A percentile compares a stretch with the other conserved stretches of the same genome.
Evolutionary conservation across 2,888 invertebrate genomes (phyloP).

Genomic region (Elysia crispata): DNA sequence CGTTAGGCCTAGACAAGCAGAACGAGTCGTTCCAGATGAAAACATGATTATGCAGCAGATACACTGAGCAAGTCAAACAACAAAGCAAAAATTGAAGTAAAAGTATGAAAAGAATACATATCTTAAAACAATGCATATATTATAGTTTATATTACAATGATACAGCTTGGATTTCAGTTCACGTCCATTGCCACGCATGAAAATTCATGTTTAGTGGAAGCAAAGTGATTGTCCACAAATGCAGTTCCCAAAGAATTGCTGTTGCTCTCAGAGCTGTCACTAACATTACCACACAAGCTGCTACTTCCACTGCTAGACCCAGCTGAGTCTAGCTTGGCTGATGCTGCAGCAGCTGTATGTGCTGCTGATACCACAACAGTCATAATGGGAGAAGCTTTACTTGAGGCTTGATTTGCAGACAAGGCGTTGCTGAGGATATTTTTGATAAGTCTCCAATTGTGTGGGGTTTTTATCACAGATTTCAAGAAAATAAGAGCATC

Average conservation of each 20-base stretch:
- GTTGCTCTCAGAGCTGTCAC: not conserved
- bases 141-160: not conserved
- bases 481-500: slow-evolving; percentile 51
- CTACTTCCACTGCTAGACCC: slow-evolving; percentile 32
- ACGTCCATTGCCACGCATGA: not conserved
- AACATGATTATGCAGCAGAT: too few species aligned
- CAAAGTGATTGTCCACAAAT: too few species aligned
- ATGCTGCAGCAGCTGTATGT: slow-evolving; percentile 27
- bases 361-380: slow-evolving; percentile 44
- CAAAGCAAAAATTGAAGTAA: too few species aligned
- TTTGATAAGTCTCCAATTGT: slow-evolving; percentile 48
- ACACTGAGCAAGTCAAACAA: too few species aligned
- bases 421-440: slow-evolving; percentile 43
- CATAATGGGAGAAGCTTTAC: slow-evolving; percentile 39
- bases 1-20: too few species aligned
- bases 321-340: slow-evolving; percentile 19
- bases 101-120: not conserved
- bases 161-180: slow-evolving; percentile 22
- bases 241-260: too few species aligned
- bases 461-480: slow-evolving; percentile 50
- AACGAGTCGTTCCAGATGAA: too few species aligned
- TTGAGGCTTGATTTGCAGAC: slow-evolving; percentile 12
- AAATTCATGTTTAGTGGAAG: too few species aligned
- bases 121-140: not conserved
- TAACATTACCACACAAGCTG: slow-evolving; percentile 10